These are phyloP conservation scores for Temnothorax ravouxi DNA, from an alignment of 2,888 invertebrate species.

Conservation along the genomic window DNA sequence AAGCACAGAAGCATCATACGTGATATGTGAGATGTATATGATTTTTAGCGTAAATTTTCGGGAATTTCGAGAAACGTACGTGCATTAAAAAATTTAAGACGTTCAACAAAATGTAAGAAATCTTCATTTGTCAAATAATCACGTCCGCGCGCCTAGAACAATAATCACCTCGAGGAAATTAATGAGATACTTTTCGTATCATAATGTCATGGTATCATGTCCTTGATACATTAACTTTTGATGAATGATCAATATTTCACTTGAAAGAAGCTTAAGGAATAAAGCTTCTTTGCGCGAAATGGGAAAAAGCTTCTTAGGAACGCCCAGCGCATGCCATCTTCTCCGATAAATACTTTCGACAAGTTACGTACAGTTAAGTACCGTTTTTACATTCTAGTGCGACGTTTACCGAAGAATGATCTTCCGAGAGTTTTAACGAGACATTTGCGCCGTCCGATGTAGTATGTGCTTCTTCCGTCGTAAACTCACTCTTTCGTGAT, in stretches of 20 bases:
- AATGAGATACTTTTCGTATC: background rate
- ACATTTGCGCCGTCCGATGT: conserved; percentile 6
- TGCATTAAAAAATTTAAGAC: background rate
- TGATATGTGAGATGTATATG: background rate
- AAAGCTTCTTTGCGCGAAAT: conserved; percentile 35
- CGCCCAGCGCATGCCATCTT: conserved; percentile 16
- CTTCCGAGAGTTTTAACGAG: conserved; percentile 56
- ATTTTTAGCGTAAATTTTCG: conserved; percentile 40
- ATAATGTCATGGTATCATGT: background rate
- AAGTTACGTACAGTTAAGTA: conserved; percentile 48
- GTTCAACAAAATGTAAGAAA: background rate
- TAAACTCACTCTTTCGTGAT: conserved; percentile 41
- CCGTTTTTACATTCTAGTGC: conserved; percentile 46
- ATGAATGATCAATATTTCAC: conserved; percentile 28
- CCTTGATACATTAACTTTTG: conserved; percentile 1
- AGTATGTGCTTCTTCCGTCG: conserved; percentile 10
- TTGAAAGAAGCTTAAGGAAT: conserved; percentile 14
- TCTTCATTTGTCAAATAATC: background rate
- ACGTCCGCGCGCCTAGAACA: background rate
- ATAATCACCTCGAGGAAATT: background rate
- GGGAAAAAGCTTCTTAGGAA: conserved; percentile 29
- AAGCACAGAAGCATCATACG: background rate
- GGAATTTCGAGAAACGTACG: background rate
- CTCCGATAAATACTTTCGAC: conserved; percentile 52
- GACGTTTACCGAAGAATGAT: conserved; percentile 50